Evolutionary conservation across 1,140 invertebrate genomes (phyloP).

Genomic region (Dufourea novaeangliae): DNA sequence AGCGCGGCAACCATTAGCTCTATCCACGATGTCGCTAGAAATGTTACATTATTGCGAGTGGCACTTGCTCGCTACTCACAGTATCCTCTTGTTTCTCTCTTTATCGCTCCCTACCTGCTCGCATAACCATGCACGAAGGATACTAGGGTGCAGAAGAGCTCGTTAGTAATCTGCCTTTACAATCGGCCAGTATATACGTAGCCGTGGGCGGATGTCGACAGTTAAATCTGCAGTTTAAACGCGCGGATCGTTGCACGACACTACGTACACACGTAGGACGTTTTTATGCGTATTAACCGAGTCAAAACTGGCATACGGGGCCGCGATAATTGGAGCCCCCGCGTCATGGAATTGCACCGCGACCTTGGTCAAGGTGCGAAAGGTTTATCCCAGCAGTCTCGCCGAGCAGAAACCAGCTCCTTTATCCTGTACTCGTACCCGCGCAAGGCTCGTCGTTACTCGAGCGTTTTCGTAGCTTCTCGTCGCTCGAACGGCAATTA

Average conservation of each 20-base stretch:
- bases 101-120: slow-evolving; percentile 21
- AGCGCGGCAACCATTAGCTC: neutral
- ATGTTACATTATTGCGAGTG: neutral
- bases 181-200: slow-evolving; percentile 38
- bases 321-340: slow-evolving; percentile 43
- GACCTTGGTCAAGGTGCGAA: slow-evolving; percentile 38
- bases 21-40: neutral
- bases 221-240: slow-evolving; percentile 55
- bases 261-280: neutral
- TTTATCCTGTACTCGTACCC: neutral
- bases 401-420: neutral
- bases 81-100: slow-evolving; percentile 22
- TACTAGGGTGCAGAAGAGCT: slow-evolving; percentile 49
- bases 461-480: neutral
- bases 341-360: slow-evolving; percentile 13
- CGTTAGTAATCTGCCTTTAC: slow-evolving; percentile 53
- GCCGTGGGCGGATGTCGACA: slow-evolving; percentile 55
- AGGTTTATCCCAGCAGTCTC: neutral
- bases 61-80: neutral
- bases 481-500: neutral
- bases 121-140: slow-evolving; percentile 33
- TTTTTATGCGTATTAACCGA: slow-evolving; percentile 26
- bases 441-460: neutral
- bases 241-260: slow-evolving; percentile 15
- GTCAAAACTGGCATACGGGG: slow-evolving; percentile 33